Conservation (phyloP, 30 jellyfish, hydroid and myxozoan genomes). For the Sanderia malayensis region DNA sequence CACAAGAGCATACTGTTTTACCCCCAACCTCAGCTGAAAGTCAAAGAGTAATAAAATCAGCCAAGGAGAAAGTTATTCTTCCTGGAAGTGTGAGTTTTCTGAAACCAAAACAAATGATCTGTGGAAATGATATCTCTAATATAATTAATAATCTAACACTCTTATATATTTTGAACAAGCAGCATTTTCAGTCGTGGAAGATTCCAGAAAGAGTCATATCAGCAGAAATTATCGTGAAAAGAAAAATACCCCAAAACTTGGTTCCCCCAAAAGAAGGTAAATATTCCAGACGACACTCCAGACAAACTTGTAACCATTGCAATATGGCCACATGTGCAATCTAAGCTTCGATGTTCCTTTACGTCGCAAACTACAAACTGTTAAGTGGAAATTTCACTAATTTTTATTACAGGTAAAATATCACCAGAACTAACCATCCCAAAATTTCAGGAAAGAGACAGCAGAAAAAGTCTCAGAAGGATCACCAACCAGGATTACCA, state of each 20-base stretch:
- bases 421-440: too few relatives aligned
- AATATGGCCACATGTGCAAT: too few relatives aligned
- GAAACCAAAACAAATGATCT: background rate
- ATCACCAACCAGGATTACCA: too few relatives aligned
- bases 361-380: too few relatives aligned
- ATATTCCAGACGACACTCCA: too few relatives aligned
- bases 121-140: background rate
- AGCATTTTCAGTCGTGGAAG: constrained; percentile 58
- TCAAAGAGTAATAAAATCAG: background rate
- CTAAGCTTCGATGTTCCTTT: too few relatives aligned
- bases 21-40: background rate
- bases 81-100: background rate
- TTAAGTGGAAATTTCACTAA: too few relatives aligned
- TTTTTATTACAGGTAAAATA: too few relatives aligned
- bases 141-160: too few relatives aligned
- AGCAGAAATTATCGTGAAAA: background rate
- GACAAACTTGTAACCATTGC: too few relatives aligned
- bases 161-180: background rate
- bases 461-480: too few relatives aligned
- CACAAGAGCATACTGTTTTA: background rate
- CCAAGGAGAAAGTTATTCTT: background rate
- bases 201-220: constrained; percentile 46
- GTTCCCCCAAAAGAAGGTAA: background rate
- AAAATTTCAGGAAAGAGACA: background rate
- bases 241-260: background rate